These are phyloP conservation scores for Theretra japonica DNA, from an alignment of 2,888 invertebrate species.

Conservation along the genomic window DNA sequence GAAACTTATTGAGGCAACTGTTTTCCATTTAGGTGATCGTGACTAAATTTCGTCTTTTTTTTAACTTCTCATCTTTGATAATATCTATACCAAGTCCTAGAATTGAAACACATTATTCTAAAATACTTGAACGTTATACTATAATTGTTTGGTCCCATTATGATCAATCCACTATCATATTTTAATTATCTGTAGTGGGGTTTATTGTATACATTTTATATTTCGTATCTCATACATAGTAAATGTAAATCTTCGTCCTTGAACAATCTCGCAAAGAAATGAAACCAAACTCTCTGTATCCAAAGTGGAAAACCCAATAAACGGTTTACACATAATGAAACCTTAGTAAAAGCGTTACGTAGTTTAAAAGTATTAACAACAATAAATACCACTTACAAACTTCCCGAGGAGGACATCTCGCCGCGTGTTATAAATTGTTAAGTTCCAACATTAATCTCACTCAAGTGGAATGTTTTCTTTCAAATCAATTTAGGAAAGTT, in stretches of 20 bases:
- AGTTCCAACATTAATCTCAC: slow-evolving; percentile 58
- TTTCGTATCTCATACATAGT: no score
- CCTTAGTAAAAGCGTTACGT: not conserved
- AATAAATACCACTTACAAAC: slow-evolving; percentile 29
- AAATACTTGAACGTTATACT: no score
- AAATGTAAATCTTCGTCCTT: not conserved
- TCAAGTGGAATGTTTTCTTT: slow-evolving; percentile 43
- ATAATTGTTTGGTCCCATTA: no score
- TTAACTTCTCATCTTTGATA: no score
- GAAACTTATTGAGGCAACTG: no score
- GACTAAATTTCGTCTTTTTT: no score
- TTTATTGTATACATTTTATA: no score
- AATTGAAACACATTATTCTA: no score
- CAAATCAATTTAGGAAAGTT: slow-evolving; percentile 68
- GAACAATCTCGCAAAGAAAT: not conserved
- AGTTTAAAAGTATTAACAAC: slow-evolving; percentile 33
- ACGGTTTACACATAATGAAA: slow-evolving; percentile 23
- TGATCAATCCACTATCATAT: no score
- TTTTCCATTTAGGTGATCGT: no score
- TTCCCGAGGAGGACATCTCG: slow-evolving; percentile 22
- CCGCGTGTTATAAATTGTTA: slow-evolving; percentile 39
- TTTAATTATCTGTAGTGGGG: no score
- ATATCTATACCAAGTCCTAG: no score
- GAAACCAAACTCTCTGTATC: not conserved
- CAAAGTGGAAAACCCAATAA: slow-evolving; percentile 29